Evolutionary conservation across 2,113 vertebrate genomes (phyloP).

Genomic region (Pachycephala philippinensis): DNA sequence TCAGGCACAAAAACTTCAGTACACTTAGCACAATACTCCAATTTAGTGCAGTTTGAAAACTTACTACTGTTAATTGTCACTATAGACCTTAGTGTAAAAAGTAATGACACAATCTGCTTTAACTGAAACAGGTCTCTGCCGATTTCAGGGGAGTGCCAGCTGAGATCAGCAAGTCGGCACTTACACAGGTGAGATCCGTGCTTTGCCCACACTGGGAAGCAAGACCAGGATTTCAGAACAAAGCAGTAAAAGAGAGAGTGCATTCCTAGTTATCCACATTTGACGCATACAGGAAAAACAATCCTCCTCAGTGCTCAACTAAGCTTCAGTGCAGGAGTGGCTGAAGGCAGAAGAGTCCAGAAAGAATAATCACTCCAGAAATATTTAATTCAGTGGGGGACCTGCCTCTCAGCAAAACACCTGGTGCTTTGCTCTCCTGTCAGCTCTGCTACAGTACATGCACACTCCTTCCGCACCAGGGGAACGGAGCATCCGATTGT

Average conservation of each 20-base stretch:
- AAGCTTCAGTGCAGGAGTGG: neutral
- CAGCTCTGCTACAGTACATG: neutral
- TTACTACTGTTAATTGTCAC: neutral
- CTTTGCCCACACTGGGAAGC: neutral
- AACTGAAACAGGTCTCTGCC: neutral
- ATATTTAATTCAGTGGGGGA: neutral
- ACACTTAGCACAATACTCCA: neutral
- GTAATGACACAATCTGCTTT: neutral
- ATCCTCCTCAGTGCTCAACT: neutral
- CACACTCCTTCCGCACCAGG: neutral
- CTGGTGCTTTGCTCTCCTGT: neutral
- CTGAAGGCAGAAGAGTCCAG: neutral
- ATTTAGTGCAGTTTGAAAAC: neutral
- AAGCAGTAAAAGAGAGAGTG: neutral
- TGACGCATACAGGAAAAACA: neutral
- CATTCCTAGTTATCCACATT: neutral
- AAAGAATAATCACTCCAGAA: neutral
- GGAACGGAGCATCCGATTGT: fast-evolving
- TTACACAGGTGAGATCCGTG: neutral
- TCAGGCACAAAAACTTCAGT: neutral
- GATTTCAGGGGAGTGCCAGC: neutral
- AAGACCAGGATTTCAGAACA: neutral
- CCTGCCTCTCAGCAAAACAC: neutral
- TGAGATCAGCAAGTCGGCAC: neutral
- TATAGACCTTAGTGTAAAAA: neutral